Evolutionary conservation across 1,140 invertebrate species (phyloP), one percentile per base, ranked within the genome.

Genomic region (Rhopalosiphum maidis): DNA sequence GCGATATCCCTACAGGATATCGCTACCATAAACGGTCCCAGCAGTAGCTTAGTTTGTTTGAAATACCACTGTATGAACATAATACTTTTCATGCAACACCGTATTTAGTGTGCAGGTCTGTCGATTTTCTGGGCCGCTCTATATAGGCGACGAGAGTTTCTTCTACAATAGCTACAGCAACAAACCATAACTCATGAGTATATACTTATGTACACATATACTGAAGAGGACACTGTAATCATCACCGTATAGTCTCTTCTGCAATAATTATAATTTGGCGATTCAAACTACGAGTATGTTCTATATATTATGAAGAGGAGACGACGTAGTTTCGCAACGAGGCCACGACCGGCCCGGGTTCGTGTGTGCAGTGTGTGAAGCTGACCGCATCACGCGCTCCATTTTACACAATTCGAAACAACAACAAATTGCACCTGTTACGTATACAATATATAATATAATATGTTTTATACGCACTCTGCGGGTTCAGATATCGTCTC

Each of bases 361-460:
- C 55, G 8, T 18, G 37, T 90, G 55, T 68, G 41, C 25, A 77
- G n/a, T 48, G 68, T 23, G 68, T 51, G 68, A 83, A 60, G 68
- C 77, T 92, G 25, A 91, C 55, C 90, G 41, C 55, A 77, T 91
- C 90, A 30, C 90, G n/a, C 46, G 77, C 46, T 92, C 68, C 90
- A 35, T 83, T 92, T 83, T 92, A 83, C 68, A 48, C 90, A 46
- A 35, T 83, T 83, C 46, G 43, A 92, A 91, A 48, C 43, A 35
- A 51, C 48, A 48, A 92, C 18, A 82, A 92, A 92, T 83, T 82
- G 9, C 43, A 83, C 77, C 46, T 83, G 48, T 83, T 92, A 83
- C 77, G 90, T 51, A n/a, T 48, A 35, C 2, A 51, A 51, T 51
- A 8, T 55, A 43, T 68, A 77, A n/a, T 77, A 68, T 68, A 30